phyloP scores from a whole-genome alignment of 37 sponge, comb jelly and placozoan species.

The Chondrilla cf. caribensis region DNA sequence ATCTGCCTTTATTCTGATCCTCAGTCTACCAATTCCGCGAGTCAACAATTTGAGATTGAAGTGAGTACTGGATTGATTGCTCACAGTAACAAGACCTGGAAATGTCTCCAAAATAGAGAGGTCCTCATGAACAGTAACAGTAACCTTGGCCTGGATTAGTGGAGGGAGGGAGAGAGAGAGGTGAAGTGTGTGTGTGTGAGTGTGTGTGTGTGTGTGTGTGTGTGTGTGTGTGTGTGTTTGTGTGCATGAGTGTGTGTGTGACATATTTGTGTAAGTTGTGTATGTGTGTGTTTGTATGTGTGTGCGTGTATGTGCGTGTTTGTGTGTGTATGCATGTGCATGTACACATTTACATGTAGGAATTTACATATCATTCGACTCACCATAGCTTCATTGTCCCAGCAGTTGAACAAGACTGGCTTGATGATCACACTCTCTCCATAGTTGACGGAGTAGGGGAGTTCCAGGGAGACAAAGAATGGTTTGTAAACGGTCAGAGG shows the following conservation, averaged over 20 bases:
- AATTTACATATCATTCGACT: no score
- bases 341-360: no score
- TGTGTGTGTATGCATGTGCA: no score
- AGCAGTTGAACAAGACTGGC: slow-evolving; percentile 47
- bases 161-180: no score
- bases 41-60: slow-evolving; percentile 29
- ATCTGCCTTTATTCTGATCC: slow-evolving; percentile 24
- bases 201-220: no score
- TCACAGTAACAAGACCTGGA: neutral
- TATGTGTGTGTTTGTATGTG: no score
- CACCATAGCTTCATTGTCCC: neutral
- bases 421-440: slow-evolving; percentile 42
- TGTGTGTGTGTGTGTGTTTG: no score
- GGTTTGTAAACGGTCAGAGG: slow-evolving; percentile 32
- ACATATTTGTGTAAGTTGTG: no score
- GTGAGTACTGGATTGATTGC: neutral
- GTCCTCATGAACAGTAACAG: slow-evolving; percentile 31
- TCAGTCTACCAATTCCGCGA: slow-evolving; percentile 38
- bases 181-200: no score
- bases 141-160: slow-evolving; percentile 17
- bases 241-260: no score
- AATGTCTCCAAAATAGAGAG: slow-evolving; percentile 8
- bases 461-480: slow-evolving; percentile 62
- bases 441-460: slow-evolving; percentile 58
- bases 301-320: no score